Conservation (phyloP, 2,888 invertebrate species). For the Panzeria rudis region DNA sequence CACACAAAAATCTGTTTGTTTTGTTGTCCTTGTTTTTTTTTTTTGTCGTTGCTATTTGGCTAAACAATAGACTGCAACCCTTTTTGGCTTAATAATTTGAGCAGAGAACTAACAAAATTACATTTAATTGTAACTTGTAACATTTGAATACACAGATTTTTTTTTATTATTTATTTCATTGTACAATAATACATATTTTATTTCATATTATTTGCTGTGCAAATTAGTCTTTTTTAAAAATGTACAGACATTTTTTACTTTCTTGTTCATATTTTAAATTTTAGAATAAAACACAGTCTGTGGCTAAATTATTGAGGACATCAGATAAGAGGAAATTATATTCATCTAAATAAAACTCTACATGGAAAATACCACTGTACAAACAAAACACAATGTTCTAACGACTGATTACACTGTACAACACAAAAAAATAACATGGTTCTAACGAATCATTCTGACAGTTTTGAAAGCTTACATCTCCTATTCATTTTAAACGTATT, state of each 20-base stretch:
- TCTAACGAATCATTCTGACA: too few species aligned
- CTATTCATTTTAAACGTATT: too few species aligned
- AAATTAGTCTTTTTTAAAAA: slow-evolving; percentile 51
- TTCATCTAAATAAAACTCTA: not conserved
- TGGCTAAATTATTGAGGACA: not conserved
- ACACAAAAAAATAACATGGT: too few species aligned
- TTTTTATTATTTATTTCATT: slow-evolving; percentile 10
- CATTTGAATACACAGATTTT: slow-evolving; percentile 54
- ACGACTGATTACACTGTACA: too few species aligned
- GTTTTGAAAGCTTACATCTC: too few species aligned
- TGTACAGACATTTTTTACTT: not conserved
- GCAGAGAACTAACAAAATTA: slow-evolving; percentile 51
- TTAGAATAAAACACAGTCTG: slow-evolving; percentile 6
- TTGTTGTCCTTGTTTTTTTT: slow-evolving; percentile 9
- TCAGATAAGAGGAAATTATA: not conserved
- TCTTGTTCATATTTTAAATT: not conserved
- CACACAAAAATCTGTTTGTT: slow-evolving; percentile 26
- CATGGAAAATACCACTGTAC: too few species aligned
- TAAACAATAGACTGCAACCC: slow-evolving; percentile 49
- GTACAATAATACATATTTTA: slow-evolving; percentile 10
- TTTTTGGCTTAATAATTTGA: slow-evolving; percentile 5
- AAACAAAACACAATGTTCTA: too few species aligned
- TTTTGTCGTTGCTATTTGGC: not conserved
- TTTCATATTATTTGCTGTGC: slow-evolving; percentile 32
- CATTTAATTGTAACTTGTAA: slow-evolving; percentile 60